Percentiles rank a stretch among this genome's conserved stretches.
These are phyloP conservation scores for Cossypha caffra DNA, from an alignment of 2,797 vertebrate genomes.

Conservation along the genomic window DNA sequence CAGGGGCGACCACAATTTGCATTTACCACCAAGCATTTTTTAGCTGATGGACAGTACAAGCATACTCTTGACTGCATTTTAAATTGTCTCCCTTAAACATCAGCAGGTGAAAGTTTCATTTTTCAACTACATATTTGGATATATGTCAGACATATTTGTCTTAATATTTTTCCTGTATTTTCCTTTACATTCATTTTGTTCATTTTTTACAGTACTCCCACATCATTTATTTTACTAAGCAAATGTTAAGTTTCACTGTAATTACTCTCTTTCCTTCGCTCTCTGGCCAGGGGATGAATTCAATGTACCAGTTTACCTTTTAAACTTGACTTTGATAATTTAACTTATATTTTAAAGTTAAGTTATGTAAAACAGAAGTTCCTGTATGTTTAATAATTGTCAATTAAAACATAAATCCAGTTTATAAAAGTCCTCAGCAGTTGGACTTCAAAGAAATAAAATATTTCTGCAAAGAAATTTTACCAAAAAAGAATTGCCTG, in stretches of 20 bases:
- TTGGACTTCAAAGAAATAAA: not conserved
- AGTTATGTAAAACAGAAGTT: not conserved
- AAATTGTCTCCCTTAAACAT: not conserved
- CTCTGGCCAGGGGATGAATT: not conserved
- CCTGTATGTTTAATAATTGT: not conserved
- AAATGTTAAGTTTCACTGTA: not conserved
- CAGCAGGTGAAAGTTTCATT: not conserved
- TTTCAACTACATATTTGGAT: not conserved
- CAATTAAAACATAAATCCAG: not conserved
- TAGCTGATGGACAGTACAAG: not conserved
- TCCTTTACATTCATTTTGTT: not conserved
- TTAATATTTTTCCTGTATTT: not conserved
- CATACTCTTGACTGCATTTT: not conserved
- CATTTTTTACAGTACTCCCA: not conserved
- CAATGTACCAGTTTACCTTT: not conserved
- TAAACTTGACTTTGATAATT: not conserved
- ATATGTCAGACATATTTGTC: not conserved
- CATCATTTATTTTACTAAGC: not conserved
- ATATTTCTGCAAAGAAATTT: not conserved
- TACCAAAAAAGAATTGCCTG: not conserved
- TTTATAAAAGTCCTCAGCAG: not conserved
- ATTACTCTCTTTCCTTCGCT: not conserved
- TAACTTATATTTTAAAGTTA: not conserved
- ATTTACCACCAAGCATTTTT: not conserved
- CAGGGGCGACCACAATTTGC: fast-evolving